Conservation (phyloP, 2,797 vertebrate species). For the Enteromius thamalakanensis region DNA sequence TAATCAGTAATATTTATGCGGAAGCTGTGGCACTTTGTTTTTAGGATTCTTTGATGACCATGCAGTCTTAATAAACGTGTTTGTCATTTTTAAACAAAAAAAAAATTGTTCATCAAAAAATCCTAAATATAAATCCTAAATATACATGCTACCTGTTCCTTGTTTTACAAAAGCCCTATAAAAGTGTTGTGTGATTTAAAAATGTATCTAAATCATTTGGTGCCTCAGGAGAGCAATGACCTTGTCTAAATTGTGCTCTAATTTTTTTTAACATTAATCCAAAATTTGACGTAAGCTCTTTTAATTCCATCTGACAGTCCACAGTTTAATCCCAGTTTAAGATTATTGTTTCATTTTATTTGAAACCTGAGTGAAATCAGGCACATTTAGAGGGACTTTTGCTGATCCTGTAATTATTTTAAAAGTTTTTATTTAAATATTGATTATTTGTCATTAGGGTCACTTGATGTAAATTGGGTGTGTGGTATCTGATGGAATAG, state of each 20-base stretch:
- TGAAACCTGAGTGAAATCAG: slow-evolving; percentile 12
- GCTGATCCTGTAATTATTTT: slow-evolving; percentile 28
- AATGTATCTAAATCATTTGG: slow-evolving; percentile 5
- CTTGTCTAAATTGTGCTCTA: slow-evolving; percentile 5
- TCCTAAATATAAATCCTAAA: background rate
- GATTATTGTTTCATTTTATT: slow-evolving; percentile 30
- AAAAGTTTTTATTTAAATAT: slow-evolving; percentile 20
- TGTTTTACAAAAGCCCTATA: background rate
- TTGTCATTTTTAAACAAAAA: background rate
- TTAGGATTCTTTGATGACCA: background rate
- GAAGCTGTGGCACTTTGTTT: background rate
- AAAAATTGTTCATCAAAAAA: background rate
- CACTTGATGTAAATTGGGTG: slow-evolving; percentile 13
- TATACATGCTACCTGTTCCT: background rate
- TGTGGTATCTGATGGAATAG: slow-evolving; percentile 33
- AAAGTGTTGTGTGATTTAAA: background rate
- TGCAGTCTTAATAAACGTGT: background rate
- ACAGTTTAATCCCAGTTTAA: slow-evolving; percentile 34
- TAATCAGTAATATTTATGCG: background rate
- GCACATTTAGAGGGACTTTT: slow-evolving; percentile 12
- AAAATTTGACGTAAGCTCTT: slow-evolving; percentile 14
- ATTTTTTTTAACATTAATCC: slow-evolving; percentile 25
- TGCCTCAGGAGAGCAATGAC: slow-evolving; percentile 1
- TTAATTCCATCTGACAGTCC: slow-evolving; percentile 22
- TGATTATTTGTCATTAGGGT: slow-evolving; percentile 14